A percentile compares a stretch with the other conserved stretches of the same genome.
These are phyloP conservation scores for Aphelenchoides bicaudatus DNA, from an alignment of 2,888 invertebrate species.

Conservation along the genomic window DNA sequence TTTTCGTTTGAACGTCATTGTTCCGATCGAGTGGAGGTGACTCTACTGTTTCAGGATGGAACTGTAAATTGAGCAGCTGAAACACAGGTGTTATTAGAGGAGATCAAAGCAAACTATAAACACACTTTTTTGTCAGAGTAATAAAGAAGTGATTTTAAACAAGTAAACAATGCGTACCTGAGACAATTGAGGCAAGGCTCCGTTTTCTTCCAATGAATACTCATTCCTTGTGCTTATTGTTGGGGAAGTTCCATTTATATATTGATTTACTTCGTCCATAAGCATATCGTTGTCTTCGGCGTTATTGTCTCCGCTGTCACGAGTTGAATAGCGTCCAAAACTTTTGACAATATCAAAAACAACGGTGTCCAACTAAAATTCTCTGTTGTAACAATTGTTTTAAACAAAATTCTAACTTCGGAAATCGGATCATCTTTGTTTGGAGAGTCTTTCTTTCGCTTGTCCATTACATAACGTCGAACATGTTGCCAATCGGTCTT, in stretches of 20 bases:
- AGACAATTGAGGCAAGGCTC: not conserved
- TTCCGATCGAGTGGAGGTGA: no score
- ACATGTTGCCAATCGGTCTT: conserved; percentile 20
- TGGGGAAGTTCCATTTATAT: not conserved
- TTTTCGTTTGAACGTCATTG: not conserved
- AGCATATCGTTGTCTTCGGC: conserved; percentile 9
- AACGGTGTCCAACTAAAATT: conserved; percentile 1
- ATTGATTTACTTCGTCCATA: not conserved
- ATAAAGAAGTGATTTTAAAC: not conserved
- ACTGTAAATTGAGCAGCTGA: no score
- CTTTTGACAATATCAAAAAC: conserved; percentile 4
- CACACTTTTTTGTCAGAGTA: not conserved
- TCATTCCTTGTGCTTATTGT: not conserved
- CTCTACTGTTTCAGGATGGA: no score
- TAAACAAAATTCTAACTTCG: not conserved
- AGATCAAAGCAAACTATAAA: no score
- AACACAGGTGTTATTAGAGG: no score
- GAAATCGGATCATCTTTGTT: conserved; percentile 9
- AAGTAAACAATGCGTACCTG: no score
- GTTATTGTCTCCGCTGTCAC: no score
- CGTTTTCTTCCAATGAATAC: not conserved
- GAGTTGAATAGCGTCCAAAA: not conserved
- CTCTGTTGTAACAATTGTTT: not conserved
- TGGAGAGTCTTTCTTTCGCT: conserved; percentile 11
- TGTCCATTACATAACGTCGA: conserved; percentile 15